Evolutionary conservation across 2,888 invertebrate genomes (phyloP), one percentile per base, ranked within the genome.

Genomic region (Dioctria linearis): DNA sequence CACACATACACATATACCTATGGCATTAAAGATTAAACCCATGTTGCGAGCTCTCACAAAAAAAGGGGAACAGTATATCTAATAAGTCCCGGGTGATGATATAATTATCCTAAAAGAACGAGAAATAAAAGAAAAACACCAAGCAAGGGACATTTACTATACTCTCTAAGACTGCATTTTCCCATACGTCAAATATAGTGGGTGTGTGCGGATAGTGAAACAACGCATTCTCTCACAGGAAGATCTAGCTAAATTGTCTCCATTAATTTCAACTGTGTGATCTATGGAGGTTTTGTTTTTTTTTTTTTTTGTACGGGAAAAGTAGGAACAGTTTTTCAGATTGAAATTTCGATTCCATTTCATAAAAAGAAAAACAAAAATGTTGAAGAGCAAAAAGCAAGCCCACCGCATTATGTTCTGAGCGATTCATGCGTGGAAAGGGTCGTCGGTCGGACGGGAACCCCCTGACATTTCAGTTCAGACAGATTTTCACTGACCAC

Each of bases 391-490:
- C 42, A 67, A 25, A 67, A 67, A 25, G 42, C 42, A 43, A 42
- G 8, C 46, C 5, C 5, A 6, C 5, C 46, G 8, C 46, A 46
- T 8, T 46, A 46, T 46, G 46, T 46, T 5, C 46, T 46, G 67
- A 67, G 51, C 51, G 71, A 71, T 71, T 71, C 71, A 71, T 71
- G 71, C 71, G 71, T 71, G 40, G 37, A 39, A 71, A 71, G 51
- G 71, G 71, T 54, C 71, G 71, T 39, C 71, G 71, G 46, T 46
- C 46, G 5, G 46, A 25, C 25, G 25, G 25, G 25, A 25, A 25
- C 25, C 25, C 25, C 25, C 25, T 25, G 25, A 25, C 25, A 25
- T 25, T 25, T 25, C 25, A 25, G 25, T 25, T 25, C 25, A 25
- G 25, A 25, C 25, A 6, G 46, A 46, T 46, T 46, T 46, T 46